A percentile compares a stretch with the other conserved stretches of the same genome.
phyloP scores from a whole-genome alignment of 92 coral and sea anemone species.

The Chrysogorgia sp. region DNA sequence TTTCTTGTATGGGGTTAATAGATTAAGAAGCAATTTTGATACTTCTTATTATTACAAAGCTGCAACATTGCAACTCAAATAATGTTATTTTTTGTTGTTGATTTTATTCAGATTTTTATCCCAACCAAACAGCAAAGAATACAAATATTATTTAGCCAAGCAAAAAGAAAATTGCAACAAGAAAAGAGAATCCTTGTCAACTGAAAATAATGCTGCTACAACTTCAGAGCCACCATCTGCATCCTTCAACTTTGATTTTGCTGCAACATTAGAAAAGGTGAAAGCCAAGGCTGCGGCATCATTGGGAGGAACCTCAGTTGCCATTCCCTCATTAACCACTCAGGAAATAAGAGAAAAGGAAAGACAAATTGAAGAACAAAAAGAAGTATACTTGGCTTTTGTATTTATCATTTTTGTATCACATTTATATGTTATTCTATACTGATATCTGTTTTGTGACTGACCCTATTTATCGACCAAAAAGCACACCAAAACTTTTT shows the following conservation, averaged over 20 bases:
- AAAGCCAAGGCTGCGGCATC: slow-evolving; percentile 78
- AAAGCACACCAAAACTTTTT: no score
- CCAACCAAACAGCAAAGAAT: slow-evolving; percentile 60
- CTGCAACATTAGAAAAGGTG: slow-evolving; percentile 67
- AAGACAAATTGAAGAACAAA: slow-evolving; percentile 78
- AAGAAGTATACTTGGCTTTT: slow-evolving; percentile 3
- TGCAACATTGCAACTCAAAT: no score
- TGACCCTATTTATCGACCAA: no score
- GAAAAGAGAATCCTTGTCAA: neutral
- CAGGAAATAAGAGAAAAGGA: slow-evolving; percentile 82
- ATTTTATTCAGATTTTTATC: slow-evolving; percentile 47
- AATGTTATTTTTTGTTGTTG: no score
- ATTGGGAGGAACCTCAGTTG: slow-evolving; percentile 67
- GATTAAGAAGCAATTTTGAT: no score
- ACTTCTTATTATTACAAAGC: no score
- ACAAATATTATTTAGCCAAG: slow-evolving; percentile 55
- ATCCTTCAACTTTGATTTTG: slow-evolving; percentile 42
- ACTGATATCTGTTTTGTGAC: no score
- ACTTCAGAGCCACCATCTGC: slow-evolving; percentile 49
- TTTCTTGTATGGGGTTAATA: no score
- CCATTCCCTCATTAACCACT: slow-evolving; percentile 70
- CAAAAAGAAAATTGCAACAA: neutral
- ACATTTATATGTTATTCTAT: no score
- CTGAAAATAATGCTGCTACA: slow-evolving; percentile 14
- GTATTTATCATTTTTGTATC: neutral